Evolutionary conservation across 2,113 vertebrate species (phyloP).

Genomic region (Rhadina sibilatrix): DNA sequence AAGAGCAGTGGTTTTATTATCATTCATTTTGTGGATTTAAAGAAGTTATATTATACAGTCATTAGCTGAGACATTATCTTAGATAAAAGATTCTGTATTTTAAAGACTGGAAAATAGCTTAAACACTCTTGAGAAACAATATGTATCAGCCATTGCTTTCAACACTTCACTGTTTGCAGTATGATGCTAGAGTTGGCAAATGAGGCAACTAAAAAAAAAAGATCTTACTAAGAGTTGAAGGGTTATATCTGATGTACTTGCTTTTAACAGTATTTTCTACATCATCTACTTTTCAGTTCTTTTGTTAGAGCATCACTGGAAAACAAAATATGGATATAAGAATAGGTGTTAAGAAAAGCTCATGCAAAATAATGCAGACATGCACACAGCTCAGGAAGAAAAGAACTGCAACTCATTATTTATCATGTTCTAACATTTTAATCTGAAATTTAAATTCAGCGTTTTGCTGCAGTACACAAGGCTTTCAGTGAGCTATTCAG

Average conservation of each 20-base stretch:
- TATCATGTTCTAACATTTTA: not conserved
- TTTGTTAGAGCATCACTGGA: slow-evolving; percentile 18
- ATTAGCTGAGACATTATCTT: not conserved
- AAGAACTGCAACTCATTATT: not conserved
- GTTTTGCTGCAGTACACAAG: not conserved
- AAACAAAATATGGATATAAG: not conserved
- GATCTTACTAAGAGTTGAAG: not conserved
- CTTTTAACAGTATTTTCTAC: slow-evolving; percentile 9
- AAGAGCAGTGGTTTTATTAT: not conserved
- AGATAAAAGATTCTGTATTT: not conserved
- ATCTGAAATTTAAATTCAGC: not conserved
- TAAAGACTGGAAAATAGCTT: not conserved
- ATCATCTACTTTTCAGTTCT: not conserved
- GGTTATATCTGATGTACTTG: not conserved
- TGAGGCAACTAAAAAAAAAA: not conserved
- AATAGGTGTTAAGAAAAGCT: not conserved
- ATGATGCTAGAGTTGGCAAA: not conserved
- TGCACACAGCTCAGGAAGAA: not conserved
- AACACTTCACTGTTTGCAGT: not conserved
- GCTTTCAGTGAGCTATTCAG: not conserved
- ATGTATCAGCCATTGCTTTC: not conserved
- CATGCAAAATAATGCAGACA: slow-evolving; percentile 39
- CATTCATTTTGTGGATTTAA: not conserved
- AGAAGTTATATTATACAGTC: not conserved
- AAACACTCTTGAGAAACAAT: not conserved